These are phyloP conservation scores for Pterois miles DNA, from an alignment of 2,797 vertebrate genomes.

Conservation along the genomic window DNA sequence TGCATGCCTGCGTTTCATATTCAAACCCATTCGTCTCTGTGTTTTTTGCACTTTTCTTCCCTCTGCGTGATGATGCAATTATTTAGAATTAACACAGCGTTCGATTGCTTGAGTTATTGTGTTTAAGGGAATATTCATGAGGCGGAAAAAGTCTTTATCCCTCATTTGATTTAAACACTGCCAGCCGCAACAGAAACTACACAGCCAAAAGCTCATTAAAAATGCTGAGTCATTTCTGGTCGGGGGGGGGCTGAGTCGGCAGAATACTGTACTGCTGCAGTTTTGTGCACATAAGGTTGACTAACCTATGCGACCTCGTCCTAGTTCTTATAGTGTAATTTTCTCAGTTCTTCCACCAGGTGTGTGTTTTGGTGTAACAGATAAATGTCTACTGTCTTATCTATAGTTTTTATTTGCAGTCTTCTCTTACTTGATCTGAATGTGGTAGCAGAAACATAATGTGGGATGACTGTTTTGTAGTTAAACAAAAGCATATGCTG, in stretches of 20 bases:
- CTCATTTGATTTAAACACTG: constrained; percentile 66
- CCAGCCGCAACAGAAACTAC: constrained; percentile 42
- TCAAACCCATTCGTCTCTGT: neutral
- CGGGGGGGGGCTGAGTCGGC: constrained; percentile 41
- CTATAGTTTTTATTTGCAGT: neutral
- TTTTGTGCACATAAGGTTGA: constrained; percentile 14
- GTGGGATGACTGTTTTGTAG: neutral
- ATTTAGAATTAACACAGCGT: constrained; percentile 46
- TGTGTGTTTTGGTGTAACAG: neutral
- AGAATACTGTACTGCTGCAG: constrained; percentile 41
- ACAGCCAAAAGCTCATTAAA: constrained; percentile 50
- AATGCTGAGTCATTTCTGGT: constrained; percentile 62
- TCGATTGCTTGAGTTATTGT: constrained; percentile 49
- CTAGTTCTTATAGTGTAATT: neutral
- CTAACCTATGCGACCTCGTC: constrained; percentile 9
- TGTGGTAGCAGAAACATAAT: neutral
- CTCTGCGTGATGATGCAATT: constrained; percentile 8
- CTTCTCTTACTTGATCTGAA: neutral
- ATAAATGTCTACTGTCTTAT: neutral
- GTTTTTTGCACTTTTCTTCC: neutral
- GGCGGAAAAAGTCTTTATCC: constrained; percentile 57
- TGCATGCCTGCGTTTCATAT: neutral
- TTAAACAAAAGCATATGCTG: too few relatives aligned
- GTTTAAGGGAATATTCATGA: constrained; percentile 67
- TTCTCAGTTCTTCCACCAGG: neutral